phyloP scores from a whole-genome alignment of 2,113 vertebrate genomes.

The Xiphorhynchus elegans region DNA sequence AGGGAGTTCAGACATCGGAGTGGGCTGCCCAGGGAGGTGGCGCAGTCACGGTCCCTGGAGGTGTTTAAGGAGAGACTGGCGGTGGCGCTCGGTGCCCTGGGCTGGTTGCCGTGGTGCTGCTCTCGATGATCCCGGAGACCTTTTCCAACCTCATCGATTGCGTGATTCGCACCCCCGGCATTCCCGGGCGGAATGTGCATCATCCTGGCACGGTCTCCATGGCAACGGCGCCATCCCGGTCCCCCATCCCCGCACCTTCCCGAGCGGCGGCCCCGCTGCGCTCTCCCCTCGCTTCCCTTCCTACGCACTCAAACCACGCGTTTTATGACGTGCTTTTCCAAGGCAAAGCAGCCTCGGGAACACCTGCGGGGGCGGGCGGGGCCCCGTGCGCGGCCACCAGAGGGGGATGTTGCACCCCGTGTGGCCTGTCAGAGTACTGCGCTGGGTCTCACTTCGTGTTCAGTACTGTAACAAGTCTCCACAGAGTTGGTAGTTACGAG shows the following conservation, averaged over 20 bases:
- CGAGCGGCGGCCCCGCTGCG: too few relatives aligned
- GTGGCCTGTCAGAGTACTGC: accelerated
- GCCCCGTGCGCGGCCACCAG: not conserved
- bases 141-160: not conserved
- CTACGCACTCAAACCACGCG: accelerated
- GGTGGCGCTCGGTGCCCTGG: not conserved
- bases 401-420: not conserved
- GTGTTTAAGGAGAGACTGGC: not conserved
- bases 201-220: not conserved
- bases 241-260: too few relatives aligned
- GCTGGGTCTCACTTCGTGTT: accelerated
- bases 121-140: not conserved
- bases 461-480: accelerated
- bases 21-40: not conserved
- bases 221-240: not conserved
- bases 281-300: too few relatives aligned
- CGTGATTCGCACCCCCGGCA: accelerated
- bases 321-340: accelerated
- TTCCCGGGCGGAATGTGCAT: accelerated
- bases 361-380: accelerated
- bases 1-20: accelerated
- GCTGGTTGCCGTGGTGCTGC: too few relatives aligned
- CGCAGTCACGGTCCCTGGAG: not conserved
- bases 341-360: accelerated
- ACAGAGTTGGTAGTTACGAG: not conserved